A percentile compares a stretch with the other conserved stretches of the same genome.
Conservation (phyloP, 2,797 vertebrate genomes). For the Acanthornis magna region DNA sequence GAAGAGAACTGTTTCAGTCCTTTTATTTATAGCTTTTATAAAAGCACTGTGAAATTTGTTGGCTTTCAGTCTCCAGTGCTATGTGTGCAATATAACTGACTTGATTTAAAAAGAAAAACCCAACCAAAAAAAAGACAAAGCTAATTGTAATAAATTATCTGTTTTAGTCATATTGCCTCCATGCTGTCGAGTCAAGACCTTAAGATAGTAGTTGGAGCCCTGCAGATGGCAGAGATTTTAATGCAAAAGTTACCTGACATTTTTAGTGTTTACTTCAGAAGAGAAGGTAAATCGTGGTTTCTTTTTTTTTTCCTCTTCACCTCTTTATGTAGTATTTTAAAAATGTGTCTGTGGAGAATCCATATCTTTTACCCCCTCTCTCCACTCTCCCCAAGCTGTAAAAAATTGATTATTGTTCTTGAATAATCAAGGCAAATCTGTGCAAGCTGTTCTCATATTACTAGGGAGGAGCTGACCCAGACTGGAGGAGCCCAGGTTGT, state of each 20-base stretch:
- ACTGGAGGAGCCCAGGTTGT: not conserved
- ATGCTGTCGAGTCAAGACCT: constrained; percentile 99
- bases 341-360: not conserved
- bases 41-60: not conserved
- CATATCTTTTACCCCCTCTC: not conserved
- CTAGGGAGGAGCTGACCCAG: not conserved
- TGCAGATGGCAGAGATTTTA: constrained; percentile 99
- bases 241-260: constrained; percentile 99
- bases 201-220: constrained; percentile 99
- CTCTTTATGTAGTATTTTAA: not conserved
- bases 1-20: not conserved
- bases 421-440: not conserved
- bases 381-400: not conserved
- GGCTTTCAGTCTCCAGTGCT: not conserved
- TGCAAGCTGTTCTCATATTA: not conserved
- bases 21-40: not conserved
- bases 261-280: constrained; percentile 98
- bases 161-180: constrained; percentile 96
- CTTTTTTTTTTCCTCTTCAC: not conserved
- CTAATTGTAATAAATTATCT: constrained; percentile 49
- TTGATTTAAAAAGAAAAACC: not conserved
- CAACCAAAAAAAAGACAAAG: not conserved
- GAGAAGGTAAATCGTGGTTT: constrained; percentile 87
- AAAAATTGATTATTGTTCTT: not conserved
- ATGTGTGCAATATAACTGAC: not conserved